Percentiles rank a stretch among this genome's conserved stretches.
These are phyloP conservation scores for Mesochorus sp. DNA, from an alignment of 2,888 invertebrate species.

Conservation along the genomic window DNA sequence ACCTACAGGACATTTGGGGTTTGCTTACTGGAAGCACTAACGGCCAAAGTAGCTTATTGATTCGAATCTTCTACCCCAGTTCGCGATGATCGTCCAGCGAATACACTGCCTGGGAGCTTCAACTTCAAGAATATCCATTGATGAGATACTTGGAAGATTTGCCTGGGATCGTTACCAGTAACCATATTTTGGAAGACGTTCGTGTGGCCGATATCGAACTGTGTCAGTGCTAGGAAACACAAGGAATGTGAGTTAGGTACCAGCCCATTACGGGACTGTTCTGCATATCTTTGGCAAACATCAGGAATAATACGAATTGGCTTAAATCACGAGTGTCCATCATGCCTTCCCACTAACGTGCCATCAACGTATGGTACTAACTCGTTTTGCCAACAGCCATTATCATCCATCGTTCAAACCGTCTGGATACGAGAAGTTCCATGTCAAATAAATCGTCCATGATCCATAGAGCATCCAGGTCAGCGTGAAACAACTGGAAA, in stretches of 20 bases:
- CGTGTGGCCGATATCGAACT: background rate
- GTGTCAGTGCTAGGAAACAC: too few relatives aligned
- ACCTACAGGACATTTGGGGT: slow-evolving; percentile 47
- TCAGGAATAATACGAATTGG: slow-evolving; percentile 13
- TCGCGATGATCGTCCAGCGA: background rate
- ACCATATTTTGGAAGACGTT: too few relatives aligned
- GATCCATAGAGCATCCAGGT: too few relatives aligned
- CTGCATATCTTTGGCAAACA: background rate
- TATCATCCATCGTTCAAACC: slow-evolving; percentile 1
- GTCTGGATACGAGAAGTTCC: background rate
- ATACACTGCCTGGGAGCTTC: background rate
- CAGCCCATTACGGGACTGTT: background rate
- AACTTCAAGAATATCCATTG: background rate
- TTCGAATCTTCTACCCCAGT: slow-evolving; percentile 8
- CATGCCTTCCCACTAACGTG: background rate
- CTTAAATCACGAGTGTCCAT: background rate
- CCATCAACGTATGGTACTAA: background rate
- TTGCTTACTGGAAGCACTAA: slow-evolving; percentile 29
- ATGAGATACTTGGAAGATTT: background rate
- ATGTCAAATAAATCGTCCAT: background rate
- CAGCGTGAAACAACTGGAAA: background rate
- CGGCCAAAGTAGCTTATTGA: slow-evolving; percentile 17
- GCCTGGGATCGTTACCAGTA: too few relatives aligned
- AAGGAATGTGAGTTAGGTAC: too few relatives aligned
- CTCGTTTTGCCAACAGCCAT: slow-evolving; percentile 3